Conservation (phyloP, 2,113 vertebrate genomes). For the Nannobrachium achirus region DNA sequence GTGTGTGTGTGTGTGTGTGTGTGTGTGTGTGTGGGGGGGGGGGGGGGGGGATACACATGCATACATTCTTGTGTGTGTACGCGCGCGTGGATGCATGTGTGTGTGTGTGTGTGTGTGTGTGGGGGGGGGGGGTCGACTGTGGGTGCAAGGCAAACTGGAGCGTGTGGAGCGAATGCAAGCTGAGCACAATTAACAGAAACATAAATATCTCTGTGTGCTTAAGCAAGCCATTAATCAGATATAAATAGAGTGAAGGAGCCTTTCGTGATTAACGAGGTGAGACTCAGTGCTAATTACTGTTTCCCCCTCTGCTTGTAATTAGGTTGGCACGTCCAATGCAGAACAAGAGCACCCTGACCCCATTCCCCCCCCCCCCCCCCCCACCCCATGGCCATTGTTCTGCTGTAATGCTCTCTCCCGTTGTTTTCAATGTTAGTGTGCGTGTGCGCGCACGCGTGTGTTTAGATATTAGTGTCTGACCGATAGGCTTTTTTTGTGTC, state of each 20-base stretch:
- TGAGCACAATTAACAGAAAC: constrained; percentile 95
- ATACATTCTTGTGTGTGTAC: constrained; percentile 27
- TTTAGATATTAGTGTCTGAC: constrained; percentile 8
- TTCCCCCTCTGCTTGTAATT: constrained; percentile 97
- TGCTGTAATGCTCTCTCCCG: constrained; percentile 23
- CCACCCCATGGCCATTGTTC: constrained; percentile 32
- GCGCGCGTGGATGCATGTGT: constrained; percentile 25
- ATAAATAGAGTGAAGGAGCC: constrained; percentile 97
- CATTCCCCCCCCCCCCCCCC: constrained; percentile 78
- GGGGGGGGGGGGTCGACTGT: neutral
- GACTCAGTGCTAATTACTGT: constrained; percentile 98
- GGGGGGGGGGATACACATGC: too few relatives aligned
- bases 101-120: constrained; percentile 8
- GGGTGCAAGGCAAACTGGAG: constrained; percentile 80
- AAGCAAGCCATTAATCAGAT: constrained; percentile 98
- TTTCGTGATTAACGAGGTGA: constrained; percentile 99
- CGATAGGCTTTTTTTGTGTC: too few relatives aligned
- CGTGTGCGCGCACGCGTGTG: neutral
- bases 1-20: constrained; percentile 29
- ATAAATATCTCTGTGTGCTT: constrained; percentile 91
- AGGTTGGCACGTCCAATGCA: constrained; percentile 95
- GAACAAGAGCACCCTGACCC: constrained; percentile 89
- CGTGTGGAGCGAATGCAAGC: constrained; percentile 80
- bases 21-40: neutral
- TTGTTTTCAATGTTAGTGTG: neutral